These are phyloP conservation scores for Scaptomyza graminum DNA, from an alignment of 1,140 invertebrate species.

Conservation along the genomic window DNA sequence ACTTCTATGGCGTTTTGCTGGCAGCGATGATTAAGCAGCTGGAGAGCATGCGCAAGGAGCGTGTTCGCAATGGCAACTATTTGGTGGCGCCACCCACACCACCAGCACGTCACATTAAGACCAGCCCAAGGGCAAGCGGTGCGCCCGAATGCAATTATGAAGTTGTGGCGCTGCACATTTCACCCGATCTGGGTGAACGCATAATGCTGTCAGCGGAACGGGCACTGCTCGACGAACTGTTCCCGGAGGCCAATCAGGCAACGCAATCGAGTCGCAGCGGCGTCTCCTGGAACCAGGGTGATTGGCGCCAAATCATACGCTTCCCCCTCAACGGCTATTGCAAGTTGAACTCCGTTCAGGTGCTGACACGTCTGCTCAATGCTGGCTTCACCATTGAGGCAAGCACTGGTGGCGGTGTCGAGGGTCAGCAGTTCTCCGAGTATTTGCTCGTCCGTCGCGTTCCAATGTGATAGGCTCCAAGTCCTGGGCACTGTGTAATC, in stretches of 20 bases:
- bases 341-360: slow-evolving; percentile 95
- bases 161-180: slow-evolving; percentile 94
- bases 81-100: slow-evolving; percentile 78
- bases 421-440: slow-evolving; percentile 96
- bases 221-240: slow-evolving; percentile 91
- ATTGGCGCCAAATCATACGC: slow-evolving; percentile 93
- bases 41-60: slow-evolving; percentile 90
- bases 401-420: slow-evolving; percentile 94
- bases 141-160: slow-evolving; percentile 87
- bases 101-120: slow-evolving; percentile 72
- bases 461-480: slow-evolving; percentile 81
- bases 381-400: slow-evolving; percentile 92
- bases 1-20: slow-evolving; percentile 62
- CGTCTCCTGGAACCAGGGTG: slow-evolving; percentile 93
- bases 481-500: slow-evolving; percentile 39
- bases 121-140: slow-evolving; percentile 72
- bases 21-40: slow-evolving; percentile 90
- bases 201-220: slow-evolving; percentile 94
- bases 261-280: slow-evolving; percentile 92
- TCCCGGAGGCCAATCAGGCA: slow-evolving; percentile 94
- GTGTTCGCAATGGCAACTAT: slow-evolving; percentile 86
- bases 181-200: slow-evolving; percentile 94
- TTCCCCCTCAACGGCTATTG: slow-evolving; percentile 97
- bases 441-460: slow-evolving; percentile 92
- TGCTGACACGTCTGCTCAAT: slow-evolving; percentile 94